Percentiles rank a stretch among this genome's conserved stretches.
Conservation (phyloP, 2,888 invertebrate genomes). For the Slavum lentiscoides region DNA sequence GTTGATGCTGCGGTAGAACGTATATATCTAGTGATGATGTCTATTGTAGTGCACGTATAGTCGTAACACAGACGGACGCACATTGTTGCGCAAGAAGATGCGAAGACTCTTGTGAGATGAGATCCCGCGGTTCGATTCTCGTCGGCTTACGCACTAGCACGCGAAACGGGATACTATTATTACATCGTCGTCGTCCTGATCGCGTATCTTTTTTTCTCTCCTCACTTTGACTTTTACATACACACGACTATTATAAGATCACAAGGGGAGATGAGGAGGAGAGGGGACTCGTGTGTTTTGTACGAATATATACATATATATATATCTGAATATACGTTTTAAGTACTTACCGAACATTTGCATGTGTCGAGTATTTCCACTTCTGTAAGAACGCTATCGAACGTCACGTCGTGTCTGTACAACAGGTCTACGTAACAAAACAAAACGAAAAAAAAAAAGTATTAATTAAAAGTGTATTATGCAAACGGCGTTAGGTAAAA, state of each 20-base stretch:
- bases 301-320: background rate
- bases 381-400: conserved; percentile 73
- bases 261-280: too few species aligned
- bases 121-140: conserved; percentile 6
- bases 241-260: conserved; percentile 21
- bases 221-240: conserved; percentile 15
- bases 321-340: conserved; percentile 12
- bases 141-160: conserved; percentile 18
- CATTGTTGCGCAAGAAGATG: conserved; percentile 30
- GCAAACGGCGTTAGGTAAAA: conserved; percentile 39
- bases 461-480: conserved; percentile 58
- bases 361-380: conserved; percentile 80
- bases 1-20: too few species aligned
- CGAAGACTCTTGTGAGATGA: conserved; percentile 12
- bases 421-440: conserved; percentile 69
- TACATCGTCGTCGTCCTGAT: conserved; percentile 39
- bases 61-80: background rate
- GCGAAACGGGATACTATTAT: background rate
- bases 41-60: too few species aligned
- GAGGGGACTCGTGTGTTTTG: background rate
- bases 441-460: conserved; percentile 59
- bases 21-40: too few species aligned
- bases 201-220: conserved; percentile 29
- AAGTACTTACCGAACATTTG: conserved; percentile 67
- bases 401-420: conserved; percentile 74